Percentiles rank a stretch among this genome's conserved stretches.
Conservation (phyloP, 2,888 invertebrate species). For the Drosophila limbata region DNA sequence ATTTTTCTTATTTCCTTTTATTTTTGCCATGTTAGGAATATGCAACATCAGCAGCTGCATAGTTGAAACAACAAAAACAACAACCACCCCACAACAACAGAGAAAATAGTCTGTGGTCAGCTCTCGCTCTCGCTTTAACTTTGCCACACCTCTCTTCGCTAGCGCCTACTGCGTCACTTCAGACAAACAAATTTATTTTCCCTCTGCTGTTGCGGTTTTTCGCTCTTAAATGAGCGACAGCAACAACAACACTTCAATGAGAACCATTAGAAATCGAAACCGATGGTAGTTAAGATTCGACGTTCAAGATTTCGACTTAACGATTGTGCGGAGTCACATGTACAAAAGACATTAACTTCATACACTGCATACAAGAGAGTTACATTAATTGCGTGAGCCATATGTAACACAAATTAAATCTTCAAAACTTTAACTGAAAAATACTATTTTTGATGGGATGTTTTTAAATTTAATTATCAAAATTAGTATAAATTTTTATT, state of each 20-base stretch:
- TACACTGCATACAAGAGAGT: conserved; percentile 2
- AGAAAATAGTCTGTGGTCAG: conserved; percentile 41
- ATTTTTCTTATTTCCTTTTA: not conserved
- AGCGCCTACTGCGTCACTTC: not conserved
- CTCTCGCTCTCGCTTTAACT: conserved; percentile 6
- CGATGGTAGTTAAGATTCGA: conserved; percentile 59
- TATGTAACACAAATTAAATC: not conserved
- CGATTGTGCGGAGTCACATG: conserved; percentile 45
- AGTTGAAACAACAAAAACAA: conserved; percentile 10
- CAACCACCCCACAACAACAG: conserved; percentile 35
- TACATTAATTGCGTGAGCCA: not conserved
- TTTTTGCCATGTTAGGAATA: conserved; percentile 38
- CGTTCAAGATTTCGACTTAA: conserved; percentile 55
- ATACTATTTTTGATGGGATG: too few species aligned
- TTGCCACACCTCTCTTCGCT: not conserved
- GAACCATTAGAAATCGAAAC: conserved; percentile 62
- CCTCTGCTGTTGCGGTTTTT: conserved; percentile 36
- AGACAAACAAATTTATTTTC: conserved; percentile 3
- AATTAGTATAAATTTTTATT: too few species aligned
- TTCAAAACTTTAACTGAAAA: too few species aligned
- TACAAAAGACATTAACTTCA: conserved; percentile 40
- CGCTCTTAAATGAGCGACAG: conserved; percentile 41
- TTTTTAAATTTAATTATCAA: too few species aligned
- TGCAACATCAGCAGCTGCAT: conserved; percentile 54
- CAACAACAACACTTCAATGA: conserved; percentile 43